Conservation (phyloP, 2,113 vertebrate species). For the Genyomyrus donnyi region DNA sequence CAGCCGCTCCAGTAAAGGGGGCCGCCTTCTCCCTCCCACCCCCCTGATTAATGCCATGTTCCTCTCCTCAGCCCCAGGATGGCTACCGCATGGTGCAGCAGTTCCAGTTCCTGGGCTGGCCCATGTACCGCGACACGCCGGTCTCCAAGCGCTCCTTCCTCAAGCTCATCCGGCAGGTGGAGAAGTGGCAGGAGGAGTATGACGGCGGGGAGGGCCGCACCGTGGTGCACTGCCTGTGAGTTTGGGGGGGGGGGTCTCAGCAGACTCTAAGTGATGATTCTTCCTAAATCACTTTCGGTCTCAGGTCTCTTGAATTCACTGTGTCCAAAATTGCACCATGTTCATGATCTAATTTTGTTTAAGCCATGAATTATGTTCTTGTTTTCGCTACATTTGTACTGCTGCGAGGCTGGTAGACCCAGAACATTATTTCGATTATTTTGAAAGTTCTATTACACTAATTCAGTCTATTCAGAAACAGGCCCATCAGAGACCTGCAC, state of each 20-base stretch:
- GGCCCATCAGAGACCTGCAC: neutral
- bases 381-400: neutral
- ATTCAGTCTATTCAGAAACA: neutral
- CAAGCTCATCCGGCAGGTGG: constrained; percentile 81
- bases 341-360: neutral
- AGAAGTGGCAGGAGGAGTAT: constrained; percentile 85
- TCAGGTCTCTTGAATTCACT: neutral
- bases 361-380: neutral
- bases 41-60: neutral
- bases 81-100: constrained; percentile 86
- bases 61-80: constrained; percentile 66
- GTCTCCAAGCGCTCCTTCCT: constrained; percentile 83
- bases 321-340: neutral
- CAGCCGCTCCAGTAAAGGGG: neutral
- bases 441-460: neutral
- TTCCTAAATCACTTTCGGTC: neutral
- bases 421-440: neutral
- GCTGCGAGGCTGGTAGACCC: neutral
- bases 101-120: constrained; percentile 87
- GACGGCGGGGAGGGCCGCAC: constrained; percentile 81
- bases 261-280: neutral
- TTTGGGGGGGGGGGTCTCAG: constrained; percentile 21
- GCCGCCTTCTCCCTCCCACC: neutral
- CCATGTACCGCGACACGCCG: constrained; percentile 80
- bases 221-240: constrained; percentile 82